These are phyloP conservation scores for Lasioglossum baleicum DNA, from an alignment of 1,140 invertebrate species.

Conservation along the genomic window DNA sequence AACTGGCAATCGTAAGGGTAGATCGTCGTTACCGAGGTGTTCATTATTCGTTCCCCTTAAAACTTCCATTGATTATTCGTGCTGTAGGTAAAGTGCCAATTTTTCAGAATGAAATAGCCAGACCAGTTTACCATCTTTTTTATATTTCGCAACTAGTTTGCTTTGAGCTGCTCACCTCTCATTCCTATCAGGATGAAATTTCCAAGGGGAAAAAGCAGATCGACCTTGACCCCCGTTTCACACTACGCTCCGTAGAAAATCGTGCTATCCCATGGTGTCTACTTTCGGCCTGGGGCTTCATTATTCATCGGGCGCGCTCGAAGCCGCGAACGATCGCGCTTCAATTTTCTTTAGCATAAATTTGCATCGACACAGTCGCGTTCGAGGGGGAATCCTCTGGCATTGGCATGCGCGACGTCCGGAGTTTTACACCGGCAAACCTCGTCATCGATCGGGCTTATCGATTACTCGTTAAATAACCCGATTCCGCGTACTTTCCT, in stretches of 20 bases:
- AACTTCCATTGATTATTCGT: no score
- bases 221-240: slow-evolving; percentile 28
- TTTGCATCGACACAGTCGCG: slow-evolving; percentile 60
- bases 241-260: slow-evolving; percentile 11
- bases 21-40: no score
- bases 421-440: slow-evolving; percentile 19
- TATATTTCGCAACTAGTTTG: no score
- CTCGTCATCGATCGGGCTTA: slow-evolving; percentile 40
- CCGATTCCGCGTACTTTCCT: background rate
- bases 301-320: slow-evolving; percentile 52
- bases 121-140: no score
- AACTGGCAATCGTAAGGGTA: no score
- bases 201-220: background rate
- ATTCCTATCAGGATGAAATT: background rate
- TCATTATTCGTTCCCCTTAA: no score
- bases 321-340: slow-evolving; percentile 48
- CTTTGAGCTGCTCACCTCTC: no score
- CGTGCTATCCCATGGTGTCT: slow-evolving; percentile 21
- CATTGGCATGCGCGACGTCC: slow-evolving; percentile 40
- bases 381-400: background rate
- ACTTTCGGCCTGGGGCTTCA: slow-evolving; percentile 21
- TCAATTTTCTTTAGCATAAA: slow-evolving; percentile 68
- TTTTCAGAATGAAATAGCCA: no score
- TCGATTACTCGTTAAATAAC: slow-evolving; percentile 26
- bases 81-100: no score